phyloP scores from a whole-genome alignment of 1,140 invertebrate species.

The Hesperophylax magnus region DNA sequence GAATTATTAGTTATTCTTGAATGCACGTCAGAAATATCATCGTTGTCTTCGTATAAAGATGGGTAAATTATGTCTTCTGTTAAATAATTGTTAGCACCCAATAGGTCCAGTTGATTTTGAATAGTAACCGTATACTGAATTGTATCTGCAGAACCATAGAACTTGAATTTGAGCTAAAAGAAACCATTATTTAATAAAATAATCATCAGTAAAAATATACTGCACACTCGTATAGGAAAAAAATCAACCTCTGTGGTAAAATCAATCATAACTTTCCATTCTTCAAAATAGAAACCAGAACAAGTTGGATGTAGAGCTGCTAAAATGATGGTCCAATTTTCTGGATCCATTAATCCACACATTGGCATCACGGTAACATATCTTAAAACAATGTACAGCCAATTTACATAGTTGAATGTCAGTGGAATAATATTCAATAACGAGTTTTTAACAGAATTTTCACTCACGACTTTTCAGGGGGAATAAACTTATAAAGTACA shows the following conservation, averaged over 20 bases:
- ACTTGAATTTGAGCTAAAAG: slow-evolving; percentile 23
- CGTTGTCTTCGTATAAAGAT: slow-evolving; percentile 16
- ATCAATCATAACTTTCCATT: slow-evolving; percentile 65
- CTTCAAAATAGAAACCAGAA: slow-evolving; percentile 64
- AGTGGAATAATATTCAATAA: not conserved
- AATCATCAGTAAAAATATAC: not conserved
- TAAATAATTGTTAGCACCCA: not conserved
- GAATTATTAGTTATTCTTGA: not conserved
- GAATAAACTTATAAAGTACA: slow-evolving; percentile 29
- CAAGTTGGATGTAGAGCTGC: slow-evolving; percentile 64
- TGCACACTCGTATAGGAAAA: not conserved
- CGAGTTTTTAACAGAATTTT: not conserved
- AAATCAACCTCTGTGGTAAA: slow-evolving; percentile 9
- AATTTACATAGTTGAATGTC: not conserved
- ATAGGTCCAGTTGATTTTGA: slow-evolving; percentile 26
- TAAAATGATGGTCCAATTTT: slow-evolving; percentile 65
- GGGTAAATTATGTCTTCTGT: slow-evolving; percentile 1
- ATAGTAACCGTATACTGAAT: slow-evolving; percentile 26
- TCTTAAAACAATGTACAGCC: slow-evolving; percentile 55
- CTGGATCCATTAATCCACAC: slow-evolving; percentile 65
- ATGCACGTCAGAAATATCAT: not conserved
- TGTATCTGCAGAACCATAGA: slow-evolving; percentile 15
- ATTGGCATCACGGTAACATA: slow-evolving; percentile 65
- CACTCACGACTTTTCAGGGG: slow-evolving; percentile 38
- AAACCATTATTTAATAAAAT: not conserved